These are phyloP conservation scores for Elephas maximus DNA, from an alignment of 2,113 vertebrate genomes.

Conservation along the genomic window DNA sequence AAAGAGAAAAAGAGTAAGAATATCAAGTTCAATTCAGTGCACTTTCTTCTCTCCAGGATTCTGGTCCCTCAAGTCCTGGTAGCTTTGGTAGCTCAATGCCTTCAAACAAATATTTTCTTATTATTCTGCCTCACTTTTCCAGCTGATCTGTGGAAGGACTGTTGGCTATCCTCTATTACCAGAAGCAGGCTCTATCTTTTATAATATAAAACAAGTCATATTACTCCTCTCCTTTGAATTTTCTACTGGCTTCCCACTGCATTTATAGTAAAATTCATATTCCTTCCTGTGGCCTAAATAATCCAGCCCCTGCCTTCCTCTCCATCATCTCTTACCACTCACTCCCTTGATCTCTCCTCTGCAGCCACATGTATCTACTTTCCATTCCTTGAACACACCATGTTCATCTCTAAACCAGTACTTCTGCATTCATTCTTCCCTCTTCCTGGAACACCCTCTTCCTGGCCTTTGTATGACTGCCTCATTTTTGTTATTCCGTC, in stretches of 20 bases:
- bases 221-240: background rate
- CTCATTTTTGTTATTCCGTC: background rate
- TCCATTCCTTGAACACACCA: background rate
- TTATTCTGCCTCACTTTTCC: background rate
- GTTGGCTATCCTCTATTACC: background rate
- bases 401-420: background rate
- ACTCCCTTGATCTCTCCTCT: background rate
- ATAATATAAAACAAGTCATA: conserved; percentile 5
- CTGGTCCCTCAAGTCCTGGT: background rate
- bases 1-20: conserved; percentile 1
- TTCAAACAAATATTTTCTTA: background rate
- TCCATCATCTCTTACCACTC: background rate
- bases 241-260: background rate
- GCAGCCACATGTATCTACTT: background rate
- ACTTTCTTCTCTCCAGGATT: background rate
- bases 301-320: background rate
- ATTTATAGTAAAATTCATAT: background rate
- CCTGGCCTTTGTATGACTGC: background rate
- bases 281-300: background rate
- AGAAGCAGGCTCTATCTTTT: conserved; percentile 18
- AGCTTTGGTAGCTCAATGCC: background rate
- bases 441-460: background rate
- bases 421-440: background rate
- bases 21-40: background rate
- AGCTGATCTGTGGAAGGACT: background rate